Base-by-base conservation (phyloP, 2,113 vertebrate species). In the Antechinus stuartii region DNA sequence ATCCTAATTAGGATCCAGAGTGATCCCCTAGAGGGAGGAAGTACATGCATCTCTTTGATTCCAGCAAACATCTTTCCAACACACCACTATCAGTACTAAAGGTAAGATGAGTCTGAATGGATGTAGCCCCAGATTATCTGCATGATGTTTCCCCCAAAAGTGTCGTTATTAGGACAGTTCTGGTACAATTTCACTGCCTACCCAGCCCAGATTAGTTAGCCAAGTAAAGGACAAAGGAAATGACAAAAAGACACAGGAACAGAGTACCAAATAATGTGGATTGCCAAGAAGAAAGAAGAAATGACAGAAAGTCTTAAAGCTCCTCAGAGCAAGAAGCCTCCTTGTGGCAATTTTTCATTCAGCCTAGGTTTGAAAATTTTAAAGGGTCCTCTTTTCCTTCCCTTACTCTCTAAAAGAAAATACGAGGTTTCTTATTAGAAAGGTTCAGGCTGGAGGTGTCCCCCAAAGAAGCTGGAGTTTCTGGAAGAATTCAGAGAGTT, bases 51-150 rank as follows among this genome's bases (percentile, higher is more conserved):
- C 24, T 27, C 42, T 93, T 57, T 56, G 57, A 94, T 68, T 46
- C 52, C 11, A 91, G 53, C 35, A 54, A 95, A 93, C 25, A 25
- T 5, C 96, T 12, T 54, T 53, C 16, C 22, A 56, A 95, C 92
- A 68, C 84, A 90, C 35, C 47, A 2, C 14, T 89, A 46, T 90
- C 89, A 7, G 2, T 35, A 84, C 19, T 84, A 76, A n/a, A 19
- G 16, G 35, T 84, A 2, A 84, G n/a, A 42, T 42, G n/a, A 84
- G 16, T 84, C 68, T 84, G 19, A 84, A 84, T 42, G n/a, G 68
- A 42, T 22, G 6, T 19, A 84, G n/a, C 68, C 19, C 68, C n/a
- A 42, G n/a, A 42, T 42, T 22, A 2, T 42, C 68, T 42, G 19
- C 6, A 19, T 23, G 19, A 84, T 84, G n/a, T 42, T 84, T 84